Conservation (phyloP, 1,140 invertebrate genomes). For the Venturia canescens region DNA sequence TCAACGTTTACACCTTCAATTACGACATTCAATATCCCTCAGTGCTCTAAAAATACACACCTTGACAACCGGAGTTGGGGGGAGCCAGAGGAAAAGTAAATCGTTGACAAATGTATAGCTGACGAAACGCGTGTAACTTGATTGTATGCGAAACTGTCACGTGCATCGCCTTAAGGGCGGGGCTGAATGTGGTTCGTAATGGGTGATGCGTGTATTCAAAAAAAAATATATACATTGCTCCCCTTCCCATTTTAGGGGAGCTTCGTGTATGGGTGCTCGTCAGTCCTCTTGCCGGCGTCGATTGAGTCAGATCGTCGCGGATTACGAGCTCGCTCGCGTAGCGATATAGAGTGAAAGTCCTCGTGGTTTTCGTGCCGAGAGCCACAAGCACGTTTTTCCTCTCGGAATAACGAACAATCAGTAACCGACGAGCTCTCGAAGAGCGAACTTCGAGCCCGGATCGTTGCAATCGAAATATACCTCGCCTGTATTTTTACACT, state of each 20-base stretch:
- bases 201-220: not conserved
- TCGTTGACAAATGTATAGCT: too few relatives aligned
- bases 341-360: conserved; percentile 64
- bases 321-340: conserved; percentile 53
- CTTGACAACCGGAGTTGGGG: too few relatives aligned
- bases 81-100: too few relatives aligned
- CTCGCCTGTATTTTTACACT: not conserved
- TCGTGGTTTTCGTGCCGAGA: conserved; percentile 52
- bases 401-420: conserved; percentile 45
- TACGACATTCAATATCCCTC: too few relatives aligned
- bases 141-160: not conserved
- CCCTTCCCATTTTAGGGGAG: not conserved
- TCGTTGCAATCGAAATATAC: not conserved
- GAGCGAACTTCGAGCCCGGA: conserved; percentile 43
- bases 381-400: conserved; percentile 54
- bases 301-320: conserved; percentile 53
- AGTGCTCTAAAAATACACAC: too few relatives aligned
- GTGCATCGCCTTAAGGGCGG: not conserved
- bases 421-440: conserved; percentile 53
- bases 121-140: not conserved
- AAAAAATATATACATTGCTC: not conserved
- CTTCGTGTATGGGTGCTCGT: conserved; percentile 17
- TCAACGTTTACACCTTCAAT: too few relatives aligned
- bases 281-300: conserved; percentile 36
- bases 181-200: not conserved